Evolutionary conservation across 2,888 invertebrate genomes (phyloP), one percentile per base, ranked within the genome.

Genomic region (Chrysolina oricalcia): DNA sequence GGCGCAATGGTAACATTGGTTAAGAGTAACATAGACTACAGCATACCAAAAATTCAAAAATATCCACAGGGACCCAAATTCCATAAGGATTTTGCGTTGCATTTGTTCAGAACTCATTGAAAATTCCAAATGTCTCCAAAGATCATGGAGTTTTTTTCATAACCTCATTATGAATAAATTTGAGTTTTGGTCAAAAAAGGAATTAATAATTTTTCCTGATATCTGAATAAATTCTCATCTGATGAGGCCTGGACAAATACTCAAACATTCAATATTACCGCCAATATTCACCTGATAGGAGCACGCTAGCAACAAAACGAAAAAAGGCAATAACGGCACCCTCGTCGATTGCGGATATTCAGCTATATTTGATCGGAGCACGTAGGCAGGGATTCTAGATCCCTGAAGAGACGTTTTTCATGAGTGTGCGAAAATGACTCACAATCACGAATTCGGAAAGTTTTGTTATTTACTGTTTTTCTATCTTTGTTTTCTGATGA

Each of bases 321-420:
- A 56, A 56, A 27, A 19, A 56, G 15, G 56, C 56, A 56, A 56
- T 56, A 56, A 56, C 56, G 56, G 8, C 56, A 56, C 56, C 56
- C 56, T 23, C 19, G 56, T 13, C 56, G 56, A 21, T 56, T 19
- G 56, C 19, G 56, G 56, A 56, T 11, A 56, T 56, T 56, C 56
- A 56, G 56, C 23, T 56, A 23, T 56, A 21, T 56, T 56, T 56
- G 56, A 56, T 23, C 56, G 56, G 11, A 56, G 23, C 56, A 56
- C 19, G 56, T 56, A 56, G 56, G 13, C 19, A 10, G 15, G 56
- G 56, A 56, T 56, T 56, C 56, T 56, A 8, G 21, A 23, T 56
- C 56, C 56, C 56, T 23, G 8, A 56, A 56, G 56, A 56, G 21
- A 56, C 19, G 56, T 56, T 56, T 15, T 19, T 56, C 56, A 23